phyloP scores from a whole-genome alignment of 2,888 invertebrate species.

The Tetropium fuscum region DNA sequence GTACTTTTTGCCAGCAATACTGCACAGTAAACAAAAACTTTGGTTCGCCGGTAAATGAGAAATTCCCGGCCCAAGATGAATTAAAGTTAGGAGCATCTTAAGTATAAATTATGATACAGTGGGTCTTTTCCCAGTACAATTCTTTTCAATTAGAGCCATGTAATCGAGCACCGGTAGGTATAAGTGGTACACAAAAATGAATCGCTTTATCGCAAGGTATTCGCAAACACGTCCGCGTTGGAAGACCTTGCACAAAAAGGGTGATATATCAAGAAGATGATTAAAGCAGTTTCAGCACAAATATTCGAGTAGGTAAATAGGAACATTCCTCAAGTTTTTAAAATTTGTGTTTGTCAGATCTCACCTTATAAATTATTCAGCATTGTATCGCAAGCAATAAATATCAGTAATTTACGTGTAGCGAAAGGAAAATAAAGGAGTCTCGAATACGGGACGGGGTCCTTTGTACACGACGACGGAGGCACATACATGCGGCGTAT shows the following conservation, averaged over 20 bases:
- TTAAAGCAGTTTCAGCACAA: conserved; percentile 56
- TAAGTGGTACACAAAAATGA: conserved; percentile 17
- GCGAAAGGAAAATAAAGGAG: conserved; percentile 55
- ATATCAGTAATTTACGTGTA: conserved; percentile 63
- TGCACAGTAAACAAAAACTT: no score
- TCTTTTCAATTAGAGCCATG: conserved; percentile 27
- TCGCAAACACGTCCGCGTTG: conserved; percentile 26
- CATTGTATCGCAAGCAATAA: conserved; percentile 63
- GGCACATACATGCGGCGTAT: conserved; percentile 50
- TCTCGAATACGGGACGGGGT: conserved; percentile 28
- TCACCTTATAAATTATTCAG: conserved; percentile 66
- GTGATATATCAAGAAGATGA: conserved; percentile 51
- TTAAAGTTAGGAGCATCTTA: no score
- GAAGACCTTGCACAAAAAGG: conserved; percentile 25
- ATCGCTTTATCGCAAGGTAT: conserved; percentile 16
- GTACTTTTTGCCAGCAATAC: no score
- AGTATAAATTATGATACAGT: conserved; percentile 4
- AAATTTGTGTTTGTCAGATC: conserved; percentile 65
- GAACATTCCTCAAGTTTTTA: conserved; percentile 62
- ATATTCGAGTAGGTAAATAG: conserved; percentile 60
- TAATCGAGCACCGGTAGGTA: conserved; percentile 14
- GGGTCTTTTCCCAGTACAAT: conserved; percentile 16
- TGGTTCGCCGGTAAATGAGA: no score
- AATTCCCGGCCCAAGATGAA: no score
- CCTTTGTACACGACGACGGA: conserved; percentile 44